A percentile compares a stretch with the other conserved stretches of the same genome.
phyloP scores from a whole-genome alignment of 2,797 vertebrate genomes.

The Melanotaenia parkinsoni region DNA sequence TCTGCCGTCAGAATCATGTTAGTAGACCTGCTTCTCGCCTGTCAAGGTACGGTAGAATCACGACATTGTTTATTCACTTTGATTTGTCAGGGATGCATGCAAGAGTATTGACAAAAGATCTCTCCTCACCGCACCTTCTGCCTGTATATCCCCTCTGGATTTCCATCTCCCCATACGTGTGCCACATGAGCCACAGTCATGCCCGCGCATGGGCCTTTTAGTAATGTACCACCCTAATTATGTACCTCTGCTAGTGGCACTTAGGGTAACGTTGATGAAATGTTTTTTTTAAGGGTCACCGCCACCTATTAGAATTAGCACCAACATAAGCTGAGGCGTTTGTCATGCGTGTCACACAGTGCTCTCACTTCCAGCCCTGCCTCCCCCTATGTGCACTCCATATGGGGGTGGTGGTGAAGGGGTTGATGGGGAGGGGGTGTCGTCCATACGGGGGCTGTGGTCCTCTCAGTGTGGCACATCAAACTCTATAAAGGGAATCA shows the following conservation, averaged over 20 bases:
- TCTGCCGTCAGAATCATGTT: constrained; percentile 82
- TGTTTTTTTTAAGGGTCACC: constrained; percentile 78
- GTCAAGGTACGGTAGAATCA: constrained; percentile 81
- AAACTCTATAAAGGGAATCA: constrained; percentile 92
- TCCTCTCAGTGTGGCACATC: constrained; percentile 89
- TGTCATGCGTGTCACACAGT: constrained; percentile 75
- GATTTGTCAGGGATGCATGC: constrained; percentile 86
- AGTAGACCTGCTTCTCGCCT: constrained; percentile 79
- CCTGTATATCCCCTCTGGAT: constrained; percentile 47
- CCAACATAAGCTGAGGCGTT: constrained; percentile 68
- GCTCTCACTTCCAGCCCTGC: constrained; percentile 45
- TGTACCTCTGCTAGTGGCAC: constrained; percentile 74
- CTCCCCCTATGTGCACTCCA: constrained; percentile 56
- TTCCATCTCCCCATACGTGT: constrained; percentile 30
- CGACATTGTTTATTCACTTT: constrained; percentile 89
- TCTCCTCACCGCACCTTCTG: constrained; percentile 62
- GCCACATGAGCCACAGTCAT: constrained; percentile 47
- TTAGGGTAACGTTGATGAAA: constrained; percentile 79
- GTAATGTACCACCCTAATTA: constrained; percentile 74
- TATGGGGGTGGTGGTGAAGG: constrained; percentile 54
- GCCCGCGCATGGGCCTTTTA: constrained; percentile 55
- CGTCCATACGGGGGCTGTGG: constrained; percentile 83
- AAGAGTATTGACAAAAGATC: constrained; percentile 85
- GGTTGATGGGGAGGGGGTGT: constrained; percentile 66
- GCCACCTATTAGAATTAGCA: constrained; percentile 81